Evolutionary conservation across 2,888 invertebrate genomes (phyloP), one percentile per base, ranked within the genome.

Genomic region (Margaritifera margaritifera): DNA sequence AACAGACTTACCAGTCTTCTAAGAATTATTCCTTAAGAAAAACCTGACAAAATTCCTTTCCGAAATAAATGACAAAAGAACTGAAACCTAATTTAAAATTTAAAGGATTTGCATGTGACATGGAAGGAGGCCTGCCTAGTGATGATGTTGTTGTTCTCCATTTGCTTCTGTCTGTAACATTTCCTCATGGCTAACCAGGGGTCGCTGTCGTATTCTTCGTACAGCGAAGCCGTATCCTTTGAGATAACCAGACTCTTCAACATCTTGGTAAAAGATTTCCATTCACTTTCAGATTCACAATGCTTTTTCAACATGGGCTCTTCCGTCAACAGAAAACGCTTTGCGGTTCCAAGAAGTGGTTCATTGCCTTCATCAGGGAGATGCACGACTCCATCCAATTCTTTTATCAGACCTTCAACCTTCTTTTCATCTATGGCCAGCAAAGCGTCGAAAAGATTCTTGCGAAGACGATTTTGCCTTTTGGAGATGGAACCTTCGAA

Each of bases 401-500:
- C 61, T 56, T 55, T 27, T 2, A 63, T 24, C 15, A 72, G 25
- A 51, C 57, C 22, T 19, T 56, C 50, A 25, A 73, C 71, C 25
- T 64, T 71, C n/a, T 64, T 55, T 50, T 77, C 74, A 31, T 80
- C 71, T 51, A 63, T 68, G 6, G 67, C 61, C 50, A 72, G 64
- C 27, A 82, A 72, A 25, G 75, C 78, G 2, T 66, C 68, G 74
- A 72, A 82, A 18, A 82, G 73, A 51, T 74, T 71, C 50, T 67
- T 62, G 11, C 81, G 64, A 24, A 74, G 53, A 25, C 57, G 57
- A 25, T 82, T 74, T 52, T 78, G 77, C 19, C 73, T 67, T 15
- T 58, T 52, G 6, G 79, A 69, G 22, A 81, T 77, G 18, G 78
- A 79, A 15, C 79, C 81, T 61, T 82, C 81, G 53, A 75, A 80